A percentile compares a stretch with the other conserved stretches of the same genome.
Evolutionary conservation across 2,888 invertebrate genomes (phyloP).

Genomic region (Mythimna vitellina): DNA sequence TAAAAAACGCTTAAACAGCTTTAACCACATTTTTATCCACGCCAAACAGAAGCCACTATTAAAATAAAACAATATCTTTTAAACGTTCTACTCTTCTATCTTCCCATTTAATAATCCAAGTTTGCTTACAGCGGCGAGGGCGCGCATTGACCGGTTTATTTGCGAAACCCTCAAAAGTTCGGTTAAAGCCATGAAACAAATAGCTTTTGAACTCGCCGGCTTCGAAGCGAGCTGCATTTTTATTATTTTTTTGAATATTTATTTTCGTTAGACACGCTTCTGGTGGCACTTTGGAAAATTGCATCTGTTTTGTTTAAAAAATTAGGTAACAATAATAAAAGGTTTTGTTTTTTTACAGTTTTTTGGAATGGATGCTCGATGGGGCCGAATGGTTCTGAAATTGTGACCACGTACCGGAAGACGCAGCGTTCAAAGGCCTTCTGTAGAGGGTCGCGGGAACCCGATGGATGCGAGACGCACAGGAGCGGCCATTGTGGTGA

Average conservation of each 20-base stretch:
- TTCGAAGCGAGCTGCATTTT: slow-evolving; percentile 58
- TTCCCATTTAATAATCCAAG: slow-evolving; percentile 62
- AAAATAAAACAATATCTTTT: slow-evolving; percentile 62
- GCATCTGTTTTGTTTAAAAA: slow-evolving; percentile 34
- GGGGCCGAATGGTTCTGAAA: too few species aligned
- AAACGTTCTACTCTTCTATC: slow-evolving; percentile 52
- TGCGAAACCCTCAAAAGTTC: slow-evolving; percentile 75
- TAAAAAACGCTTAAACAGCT: slow-evolving; percentile 26
- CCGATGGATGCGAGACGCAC: too few species aligned
- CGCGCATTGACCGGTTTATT: slow-evolving; percentile 72
- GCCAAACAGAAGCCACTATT: slow-evolving; percentile 38
- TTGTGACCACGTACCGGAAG: too few species aligned
- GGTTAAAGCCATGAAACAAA: slow-evolving; percentile 68
- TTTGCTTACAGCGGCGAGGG: slow-evolving; percentile 66
- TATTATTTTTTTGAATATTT: slow-evolving; percentile 62
- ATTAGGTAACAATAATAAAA: neutral
- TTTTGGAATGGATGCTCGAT: too few species aligned
- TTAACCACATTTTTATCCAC: slow-evolving; percentile 40
- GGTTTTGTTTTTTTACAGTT: too few species aligned
- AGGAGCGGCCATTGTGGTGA: too few species aligned
- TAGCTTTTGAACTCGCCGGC: slow-evolving; percentile 67
- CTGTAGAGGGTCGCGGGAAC: too few species aligned
- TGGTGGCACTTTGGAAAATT: slow-evolving; percentile 40
- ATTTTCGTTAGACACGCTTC: slow-evolving; percentile 21
- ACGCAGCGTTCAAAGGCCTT: too few species aligned